A percentile compares a stretch with the other conserved stretches of the same genome.
These are phyloP conservation scores for Drosophila austrosaltans DNA, from an alignment of 2,888 invertebrate species.

Conservation along the genomic window DNA sequence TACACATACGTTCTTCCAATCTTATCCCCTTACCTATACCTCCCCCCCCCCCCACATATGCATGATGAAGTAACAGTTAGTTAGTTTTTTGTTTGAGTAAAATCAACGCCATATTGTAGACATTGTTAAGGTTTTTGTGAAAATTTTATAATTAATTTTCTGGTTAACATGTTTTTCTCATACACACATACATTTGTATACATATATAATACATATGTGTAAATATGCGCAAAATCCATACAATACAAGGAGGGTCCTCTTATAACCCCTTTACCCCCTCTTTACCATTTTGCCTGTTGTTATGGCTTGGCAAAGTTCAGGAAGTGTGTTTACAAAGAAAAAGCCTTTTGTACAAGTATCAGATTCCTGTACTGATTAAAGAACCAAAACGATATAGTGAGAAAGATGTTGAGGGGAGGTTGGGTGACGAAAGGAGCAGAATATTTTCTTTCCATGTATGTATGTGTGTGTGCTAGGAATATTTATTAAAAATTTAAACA, in stretches of 20 bases:
- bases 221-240: slow-evolving; percentile 74
- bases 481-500: slow-evolving; percentile 75
- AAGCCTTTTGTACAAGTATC: slow-evolving; percentile 78
- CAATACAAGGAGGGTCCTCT: slow-evolving; percentile 38
- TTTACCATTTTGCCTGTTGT: slow-evolving; percentile 31
- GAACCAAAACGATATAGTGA: slow-evolving; percentile 45
- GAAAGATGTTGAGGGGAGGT: neutral
- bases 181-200: neutral
- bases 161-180: slow-evolving; percentile 73
- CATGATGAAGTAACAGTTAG: slow-evolving; percentile 49
- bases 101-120: slow-evolving; percentile 78
- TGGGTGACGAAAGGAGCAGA: slow-evolving; percentile 11
- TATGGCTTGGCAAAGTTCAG: slow-evolving; percentile 72
- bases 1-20: neutral
- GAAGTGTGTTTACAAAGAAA: slow-evolving; percentile 78
- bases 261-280: neutral
- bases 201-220: slow-evolving; percentile 59
- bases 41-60: slow-evolving; percentile 14
- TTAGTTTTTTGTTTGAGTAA: slow-evolving; percentile 76
- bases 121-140: slow-evolving; percentile 78
- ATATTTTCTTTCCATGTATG: slow-evolving; percentile 6
- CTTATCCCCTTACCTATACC: slow-evolving; percentile 1
- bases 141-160: slow-evolving; percentile 80
- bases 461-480: slow-evolving; percentile 40
- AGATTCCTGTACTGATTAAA: slow-evolving; percentile 78